Evolutionary conservation across 2,888 invertebrate species (phyloP), one percentile per base, ranked within the genome.

Genomic region (Nomada fabriciana): DNA sequence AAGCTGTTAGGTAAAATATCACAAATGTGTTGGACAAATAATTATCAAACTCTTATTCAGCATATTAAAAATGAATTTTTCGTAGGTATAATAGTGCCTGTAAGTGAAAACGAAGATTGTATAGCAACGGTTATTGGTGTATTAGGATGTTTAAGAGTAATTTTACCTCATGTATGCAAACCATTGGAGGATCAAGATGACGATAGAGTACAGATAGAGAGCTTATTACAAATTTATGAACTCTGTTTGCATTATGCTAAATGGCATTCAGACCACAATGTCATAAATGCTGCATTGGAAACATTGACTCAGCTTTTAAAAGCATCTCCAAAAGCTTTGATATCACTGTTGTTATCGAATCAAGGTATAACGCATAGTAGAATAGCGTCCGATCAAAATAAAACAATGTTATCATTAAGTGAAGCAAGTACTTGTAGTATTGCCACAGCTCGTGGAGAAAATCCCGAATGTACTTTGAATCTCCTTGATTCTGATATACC

Each of bases 271-370:
- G 97, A 98, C 94, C 98, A 98, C 94, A 98, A 98, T 93, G 96
- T 98, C 77, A 96, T 98, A 88, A 98, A 98, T 91, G 96, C 98
- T 1, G 96, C 98, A 23, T 95, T 99, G 92, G 99, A 99, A 94
- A 91, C 94, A 89, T 91, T 96, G 36, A 94, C 94, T 60, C 95
- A 95, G 87, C 90, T 96, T 10, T 89, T 96, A 11, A 94, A 94
- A 84, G 93, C 93, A 71, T 94, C 95, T 13, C 94, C 95, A 7
- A 93, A 94, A 61, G 89, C 93, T 64, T 90, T 96, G 13, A 87
- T 94, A 29, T 85, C 91, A 2, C 84, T 94, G 42, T 91, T 96
- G 20, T 89, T 94, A 13, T 94, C 94, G 0, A 90, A 91, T n/a
- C 91, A 93, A 60, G 95, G 95, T 52, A 94, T 95, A 85, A 88